Evolutionary conservation across 2,888 invertebrate genomes (phyloP).

Genomic region (Rhingia campestris): DNA sequence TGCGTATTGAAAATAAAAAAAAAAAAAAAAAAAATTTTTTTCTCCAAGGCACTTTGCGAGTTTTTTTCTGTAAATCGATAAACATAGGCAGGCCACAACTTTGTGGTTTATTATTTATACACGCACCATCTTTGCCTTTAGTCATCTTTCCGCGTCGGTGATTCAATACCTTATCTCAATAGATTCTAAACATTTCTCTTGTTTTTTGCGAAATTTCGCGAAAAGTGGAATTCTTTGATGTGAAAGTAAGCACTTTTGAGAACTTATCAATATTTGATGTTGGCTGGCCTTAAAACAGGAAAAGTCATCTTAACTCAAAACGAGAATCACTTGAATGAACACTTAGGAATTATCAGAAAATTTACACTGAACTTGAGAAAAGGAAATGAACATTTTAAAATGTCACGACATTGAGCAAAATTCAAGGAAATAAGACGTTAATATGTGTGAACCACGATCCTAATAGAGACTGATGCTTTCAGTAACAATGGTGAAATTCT

Average conservation of each 20-base stretch:
- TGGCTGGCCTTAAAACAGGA: slow-evolving; percentile 17
- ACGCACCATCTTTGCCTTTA: slow-evolving; percentile 1
- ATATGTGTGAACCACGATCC: neutral
- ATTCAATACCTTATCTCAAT: slow-evolving; percentile 4
- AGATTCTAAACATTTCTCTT: neutral
- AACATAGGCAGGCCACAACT: slow-evolving; percentile 15
- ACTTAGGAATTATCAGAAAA: slow-evolving; percentile 25
- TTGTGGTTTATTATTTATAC: neutral
- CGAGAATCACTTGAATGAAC: slow-evolving; percentile 37
- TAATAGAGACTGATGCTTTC: neutral
- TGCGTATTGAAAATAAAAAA: neutral
- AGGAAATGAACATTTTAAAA: slow-evolving; percentile 32
- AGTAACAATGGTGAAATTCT: neutral
- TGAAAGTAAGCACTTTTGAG: slow-evolving; percentile 6
- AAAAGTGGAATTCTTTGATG: slow-evolving; percentile 21
- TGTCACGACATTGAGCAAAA: no score
- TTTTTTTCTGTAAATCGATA: slow-evolving; percentile 4
- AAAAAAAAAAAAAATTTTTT: neutral
- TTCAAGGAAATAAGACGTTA: no score
- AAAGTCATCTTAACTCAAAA: slow-evolving; percentile 23
- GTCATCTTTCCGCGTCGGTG: slow-evolving; percentile 32
- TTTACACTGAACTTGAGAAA: slow-evolving; percentile 46
- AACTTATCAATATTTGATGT: slow-evolving; percentile 9
- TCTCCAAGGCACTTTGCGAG: slow-evolving; percentile 3
- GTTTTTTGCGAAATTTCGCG: neutral